A percentile compares a stretch with the other conserved stretches of the same genome.
These are phyloP conservation scores for Mastomys natalensis DNA, from an alignment of 2,113 vertebrate species.

Conservation along the genomic window DNA sequence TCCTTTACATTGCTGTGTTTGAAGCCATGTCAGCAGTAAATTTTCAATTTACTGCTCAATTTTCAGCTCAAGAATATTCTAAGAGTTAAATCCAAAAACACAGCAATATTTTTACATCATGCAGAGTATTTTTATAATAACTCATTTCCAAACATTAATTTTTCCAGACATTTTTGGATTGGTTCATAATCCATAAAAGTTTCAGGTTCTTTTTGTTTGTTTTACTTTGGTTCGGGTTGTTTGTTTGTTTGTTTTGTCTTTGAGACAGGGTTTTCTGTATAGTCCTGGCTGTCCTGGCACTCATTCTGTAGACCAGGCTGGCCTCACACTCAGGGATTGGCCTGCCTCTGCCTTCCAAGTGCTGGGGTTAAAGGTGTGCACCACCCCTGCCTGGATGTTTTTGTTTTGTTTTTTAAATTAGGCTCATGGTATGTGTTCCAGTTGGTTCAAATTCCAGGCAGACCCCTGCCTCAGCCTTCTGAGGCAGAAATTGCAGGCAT, in stretches of 20 bases:
- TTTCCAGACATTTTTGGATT: neutral
- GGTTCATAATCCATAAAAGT: conserved; percentile 11
- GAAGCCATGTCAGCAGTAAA: neutral
- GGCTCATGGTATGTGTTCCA: neutral
- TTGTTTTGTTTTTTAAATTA: neutral
- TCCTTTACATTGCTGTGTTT: conserved; percentile 21
- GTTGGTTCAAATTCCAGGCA: neutral
- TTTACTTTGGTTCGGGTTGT: too few species aligned
- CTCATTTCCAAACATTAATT: conserved; percentile 33
- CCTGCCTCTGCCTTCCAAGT: neutral
- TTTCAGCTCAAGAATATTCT: conserved; percentile 56
- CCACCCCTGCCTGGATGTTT: neutral
- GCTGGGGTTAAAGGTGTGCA: neutral
- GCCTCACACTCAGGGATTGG: neutral
- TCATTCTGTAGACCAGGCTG: neutral
- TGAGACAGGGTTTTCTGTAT: neutral
- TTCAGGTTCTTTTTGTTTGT: too few species aligned
- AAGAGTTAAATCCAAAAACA: conserved; percentile 21
- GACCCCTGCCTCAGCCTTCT: neutral
- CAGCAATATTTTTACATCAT: neutral
- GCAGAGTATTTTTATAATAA: conserved; percentile 6
- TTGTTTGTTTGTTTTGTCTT: neutral
- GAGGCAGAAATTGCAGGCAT: neutral
- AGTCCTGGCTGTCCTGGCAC: neutral
- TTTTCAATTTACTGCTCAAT: too few species aligned